Percentiles rank a stretch among this genome's conserved stretches.
phyloP scores from a whole-genome alignment of 2,113 vertebrate species.

The Pseudonaja textilis region DNA sequence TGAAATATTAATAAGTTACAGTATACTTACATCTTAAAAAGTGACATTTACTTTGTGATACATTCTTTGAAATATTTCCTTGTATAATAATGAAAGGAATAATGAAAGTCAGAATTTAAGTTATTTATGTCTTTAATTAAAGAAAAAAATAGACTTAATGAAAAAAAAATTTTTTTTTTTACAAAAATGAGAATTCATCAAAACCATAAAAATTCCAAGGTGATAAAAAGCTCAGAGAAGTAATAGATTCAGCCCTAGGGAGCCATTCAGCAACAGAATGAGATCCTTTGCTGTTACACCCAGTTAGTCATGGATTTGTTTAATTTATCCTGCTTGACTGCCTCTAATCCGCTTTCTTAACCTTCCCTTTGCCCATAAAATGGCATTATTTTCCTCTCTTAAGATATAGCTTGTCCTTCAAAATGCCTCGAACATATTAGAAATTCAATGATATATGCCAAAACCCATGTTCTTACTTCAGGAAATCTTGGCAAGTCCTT shows the following conservation, averaged over 20 bases:
- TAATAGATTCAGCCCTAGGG: constrained; percentile 70
- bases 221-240: constrained; percentile 74
- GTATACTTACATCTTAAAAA: constrained; percentile 58
- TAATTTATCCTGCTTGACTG: constrained; percentile 69
- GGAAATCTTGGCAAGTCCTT: constrained; percentile 3
- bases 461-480: neutral
- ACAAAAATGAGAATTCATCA: constrained; percentile 76
- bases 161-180: constrained; percentile 64
- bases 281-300: constrained; percentile 76
- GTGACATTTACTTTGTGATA: constrained; percentile 61
- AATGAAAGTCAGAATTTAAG: constrained; percentile 74
- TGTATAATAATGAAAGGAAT: constrained; percentile 69
- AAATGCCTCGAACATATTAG: constrained; percentile 28
- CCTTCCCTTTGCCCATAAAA: constrained; percentile 56
- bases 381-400: constrained; percentile 67
- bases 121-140: constrained; percentile 81
- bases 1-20: constrained; percentile 45
- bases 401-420: constrained; percentile 48
- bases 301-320: constrained; percentile 78
- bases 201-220: constrained; percentile 79
- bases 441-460: neutral
- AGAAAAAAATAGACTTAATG: constrained; percentile 71
- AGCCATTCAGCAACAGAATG: constrained; percentile 75
- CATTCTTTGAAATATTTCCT: constrained; percentile 78
- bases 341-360: constrained; percentile 74